Conservation (phyloP, 2,888 invertebrate genomes). For the Thymelicus sylvestris region DNA sequence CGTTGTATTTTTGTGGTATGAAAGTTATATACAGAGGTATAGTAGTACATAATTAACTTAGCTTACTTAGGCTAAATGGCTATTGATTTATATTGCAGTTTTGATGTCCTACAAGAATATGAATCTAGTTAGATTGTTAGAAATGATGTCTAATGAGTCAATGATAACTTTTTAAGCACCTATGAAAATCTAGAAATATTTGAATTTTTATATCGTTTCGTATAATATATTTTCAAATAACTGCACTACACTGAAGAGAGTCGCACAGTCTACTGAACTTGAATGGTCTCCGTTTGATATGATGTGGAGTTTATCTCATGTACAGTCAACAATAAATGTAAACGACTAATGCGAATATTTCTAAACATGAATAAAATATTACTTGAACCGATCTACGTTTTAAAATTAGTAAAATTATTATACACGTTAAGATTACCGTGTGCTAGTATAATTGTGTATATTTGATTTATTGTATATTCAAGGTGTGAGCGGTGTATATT, state of each 20-base stretch:
- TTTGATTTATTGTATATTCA: constrained; percentile 28
- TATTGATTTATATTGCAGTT: neutral
- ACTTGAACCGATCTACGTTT: too few relatives aligned
- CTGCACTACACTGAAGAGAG: neutral
- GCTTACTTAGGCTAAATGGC: neutral
- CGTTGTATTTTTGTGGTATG: too few relatives aligned
- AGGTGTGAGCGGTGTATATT: constrained; percentile 43
- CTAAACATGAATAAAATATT: neutral
- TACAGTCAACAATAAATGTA: constrained; percentile 16
- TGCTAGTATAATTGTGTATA: constrained; percentile 19
- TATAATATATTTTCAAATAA: neutral
- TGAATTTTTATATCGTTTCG: too few relatives aligned
- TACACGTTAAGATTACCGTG: neutral
- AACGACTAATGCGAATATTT: constrained; percentile 7
- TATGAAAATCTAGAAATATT: too few relatives aligned
- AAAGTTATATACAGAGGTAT: too few relatives aligned
- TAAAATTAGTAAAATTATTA: too few relatives aligned
- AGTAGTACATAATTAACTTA: too few relatives aligned
- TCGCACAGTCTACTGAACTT: constrained; percentile 9
- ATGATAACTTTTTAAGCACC: too few relatives aligned
- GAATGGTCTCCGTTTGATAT: constrained; percentile 3
- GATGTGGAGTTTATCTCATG: neutral
- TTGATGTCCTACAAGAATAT: too few relatives aligned
- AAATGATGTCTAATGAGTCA: too few relatives aligned
- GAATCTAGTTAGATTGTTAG: too few relatives aligned